These are phyloP conservation scores for Cheilosia vernalis DNA, from an alignment of 2,888 invertebrate species.

Conservation along the genomic window DNA sequence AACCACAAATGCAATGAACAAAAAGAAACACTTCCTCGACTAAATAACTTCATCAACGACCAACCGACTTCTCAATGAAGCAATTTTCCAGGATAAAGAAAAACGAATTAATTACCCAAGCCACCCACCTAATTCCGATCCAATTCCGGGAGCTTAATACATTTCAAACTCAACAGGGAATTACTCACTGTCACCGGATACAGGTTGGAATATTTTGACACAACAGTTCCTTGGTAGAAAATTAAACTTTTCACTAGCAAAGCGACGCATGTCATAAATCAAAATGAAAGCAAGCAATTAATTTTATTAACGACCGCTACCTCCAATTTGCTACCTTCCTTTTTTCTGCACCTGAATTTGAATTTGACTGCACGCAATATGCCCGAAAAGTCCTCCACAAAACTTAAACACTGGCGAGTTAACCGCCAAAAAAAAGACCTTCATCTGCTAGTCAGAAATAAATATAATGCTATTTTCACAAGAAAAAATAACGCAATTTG, in stretches of 20 bases:
- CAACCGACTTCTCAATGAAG: too few relatives aligned
- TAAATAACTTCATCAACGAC: too few relatives aligned
- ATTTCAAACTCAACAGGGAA: constrained; percentile 19
- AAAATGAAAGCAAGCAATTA: constrained; percentile 47
- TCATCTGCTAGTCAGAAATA: not conserved
- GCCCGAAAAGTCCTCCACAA: not conserved
- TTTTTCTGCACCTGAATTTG: not conserved
- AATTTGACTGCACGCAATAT: not conserved
- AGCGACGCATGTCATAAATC: constrained; percentile 39
- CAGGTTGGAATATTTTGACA: not conserved
- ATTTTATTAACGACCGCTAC: constrained; percentile 38
- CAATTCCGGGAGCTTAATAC: constrained; percentile 24
- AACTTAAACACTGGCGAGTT: not conserved
- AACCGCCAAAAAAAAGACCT: not conserved
- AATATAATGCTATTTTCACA: not conserved
- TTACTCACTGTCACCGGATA: constrained; percentile 35
- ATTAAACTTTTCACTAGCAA: not conserved
- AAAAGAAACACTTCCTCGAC: too few relatives aligned
- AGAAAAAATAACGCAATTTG: constrained; percentile 33
- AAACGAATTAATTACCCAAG: not conserved
- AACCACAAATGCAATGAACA: too few relatives aligned
- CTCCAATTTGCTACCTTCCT: not conserved
- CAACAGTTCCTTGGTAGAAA: not conserved
- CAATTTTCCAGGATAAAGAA: too few relatives aligned
- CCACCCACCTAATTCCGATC: constrained; percentile 17